Evolutionary conservation across 2,797 vertebrate species (phyloP).

Genomic region (Rhinichthys osculus): DNA sequence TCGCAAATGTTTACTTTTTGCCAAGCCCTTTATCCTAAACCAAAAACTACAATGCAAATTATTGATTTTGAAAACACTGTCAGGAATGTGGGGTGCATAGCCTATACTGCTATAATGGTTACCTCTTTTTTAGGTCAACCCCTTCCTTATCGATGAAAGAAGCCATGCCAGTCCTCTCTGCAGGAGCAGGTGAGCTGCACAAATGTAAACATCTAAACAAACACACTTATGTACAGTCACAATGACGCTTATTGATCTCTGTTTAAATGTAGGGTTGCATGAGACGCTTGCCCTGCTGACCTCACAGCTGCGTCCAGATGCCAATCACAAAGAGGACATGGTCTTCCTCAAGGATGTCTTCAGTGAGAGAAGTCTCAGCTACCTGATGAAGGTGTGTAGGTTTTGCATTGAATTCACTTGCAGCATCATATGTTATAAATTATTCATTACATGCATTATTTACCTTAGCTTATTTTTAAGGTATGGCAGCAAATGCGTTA

Average conservation of each 20-base stretch:
- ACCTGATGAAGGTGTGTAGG: conserved; percentile 90
- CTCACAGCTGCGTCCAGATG: conserved; percentile 91
- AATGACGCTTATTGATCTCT: conserved; percentile 5
- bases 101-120: neutral
- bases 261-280: conserved; percentile 83
- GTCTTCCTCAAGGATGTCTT: conserved; percentile 93
- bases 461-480: neutral
- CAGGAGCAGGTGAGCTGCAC: conserved; percentile 84
- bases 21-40: neutral
- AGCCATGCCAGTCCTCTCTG: conserved; percentile 93
- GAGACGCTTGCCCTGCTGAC: conserved; percentile 94
- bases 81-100: neutral
- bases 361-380: conserved; percentile 92
- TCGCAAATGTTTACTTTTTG: neutral
- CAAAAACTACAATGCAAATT: neutral
- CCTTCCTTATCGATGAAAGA: conserved; percentile 78
- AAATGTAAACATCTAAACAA: conserved; percentile 28
- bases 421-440: neutral
- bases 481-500: conserved; percentile 10
- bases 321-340: conserved; percentile 95
- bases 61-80: neutral
- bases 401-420: neutral
- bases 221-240: conserved; percentile 27
- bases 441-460: neutral
- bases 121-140: conserved; percentile 59